Evolutionary conservation across 2,888 invertebrate genomes (phyloP).

Genomic region (Plagodis pulveraria): DNA sequence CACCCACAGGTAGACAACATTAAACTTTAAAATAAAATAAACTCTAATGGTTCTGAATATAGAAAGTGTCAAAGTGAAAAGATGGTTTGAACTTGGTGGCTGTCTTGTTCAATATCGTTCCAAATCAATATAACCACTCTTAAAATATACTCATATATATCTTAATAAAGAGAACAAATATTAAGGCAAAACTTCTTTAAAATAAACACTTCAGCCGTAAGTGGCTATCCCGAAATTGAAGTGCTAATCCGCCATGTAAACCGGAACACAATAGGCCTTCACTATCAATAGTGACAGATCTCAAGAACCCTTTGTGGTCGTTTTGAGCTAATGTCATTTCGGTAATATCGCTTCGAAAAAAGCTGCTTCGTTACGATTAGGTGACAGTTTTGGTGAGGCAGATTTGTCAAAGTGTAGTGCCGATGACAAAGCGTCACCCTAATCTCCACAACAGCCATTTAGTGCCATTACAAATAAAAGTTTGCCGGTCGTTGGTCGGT

Average conservation of each 20-base stretch:
- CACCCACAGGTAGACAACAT: no score
- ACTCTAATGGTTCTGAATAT: no score
- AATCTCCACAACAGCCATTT: conserved; percentile 83
- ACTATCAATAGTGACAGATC: conserved; percentile 78
- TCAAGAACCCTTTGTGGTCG: conserved; percentile 61
- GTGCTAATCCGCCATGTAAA: conserved; percentile 70
- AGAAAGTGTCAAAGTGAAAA: no score
- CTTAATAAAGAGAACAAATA: no score
- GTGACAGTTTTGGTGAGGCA: conserved; percentile 43
- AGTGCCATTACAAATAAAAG: conserved; percentile 82
- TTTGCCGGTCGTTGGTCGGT: conserved; percentile 59
- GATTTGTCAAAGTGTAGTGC: conserved; percentile 61
- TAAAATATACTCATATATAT: no score
- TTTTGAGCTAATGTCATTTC: conserved; percentile 57
- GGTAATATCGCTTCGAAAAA: conserved; percentile 9
- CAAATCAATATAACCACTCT: neutral
- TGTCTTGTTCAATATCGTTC: neutral
- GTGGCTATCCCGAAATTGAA: conserved; percentile 60
- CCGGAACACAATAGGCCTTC: conserved; percentile 58
- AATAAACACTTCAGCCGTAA: conserved; percentile 51
- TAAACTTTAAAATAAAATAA: no score
- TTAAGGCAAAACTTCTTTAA: conserved; percentile 31
- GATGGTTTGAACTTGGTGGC: no score
- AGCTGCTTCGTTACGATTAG: conserved; percentile 21
- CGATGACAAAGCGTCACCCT: conserved; percentile 77